A percentile compares a stretch with the other conserved stretches of the same genome.
These are phyloP conservation scores for Meloidogyne floridensis DNA, from an alignment of 1,140 invertebrate genomes.

Conservation along the genomic window DNA sequence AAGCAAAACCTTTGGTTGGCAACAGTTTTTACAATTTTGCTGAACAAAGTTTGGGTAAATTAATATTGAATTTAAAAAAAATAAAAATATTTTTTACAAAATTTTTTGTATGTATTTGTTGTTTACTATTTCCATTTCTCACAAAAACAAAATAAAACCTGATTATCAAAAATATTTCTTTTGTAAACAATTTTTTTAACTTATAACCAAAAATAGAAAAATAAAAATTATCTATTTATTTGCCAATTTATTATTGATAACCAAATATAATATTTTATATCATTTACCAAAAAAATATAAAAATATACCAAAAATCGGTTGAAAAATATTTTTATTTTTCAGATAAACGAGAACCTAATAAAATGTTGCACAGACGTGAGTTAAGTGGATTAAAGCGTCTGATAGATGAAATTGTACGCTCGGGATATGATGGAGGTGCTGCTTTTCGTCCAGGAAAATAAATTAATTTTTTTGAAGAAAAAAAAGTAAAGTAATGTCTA, in stretches of 20 bases:
- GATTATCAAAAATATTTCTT: no score
- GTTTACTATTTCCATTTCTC: no score
- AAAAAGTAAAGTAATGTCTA: background rate
- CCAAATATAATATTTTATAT: no score
- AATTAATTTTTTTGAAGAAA: background rate
- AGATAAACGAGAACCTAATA: background rate
- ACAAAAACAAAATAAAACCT: no score
- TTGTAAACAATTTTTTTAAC: no score
- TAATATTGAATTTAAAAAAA: background rate
- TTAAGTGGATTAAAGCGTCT: background rate
- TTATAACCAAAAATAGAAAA: no score
- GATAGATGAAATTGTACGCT: background rate
- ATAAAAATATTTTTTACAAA: background rate
- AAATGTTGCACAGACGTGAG: constrained; percentile 6
- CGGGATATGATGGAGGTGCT: background rate
- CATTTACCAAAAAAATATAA: no score
- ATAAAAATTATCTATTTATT: no score
- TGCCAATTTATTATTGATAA: no score
- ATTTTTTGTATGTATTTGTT: no score
- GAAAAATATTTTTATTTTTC: background rate
- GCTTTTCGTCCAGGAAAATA: constrained; percentile 8
- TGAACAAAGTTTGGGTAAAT: constrained; percentile 5
- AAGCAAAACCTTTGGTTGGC: background rate
- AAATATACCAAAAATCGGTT: no score
- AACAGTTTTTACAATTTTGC: background rate